Base-by-base conservation (phyloP, 2,888 invertebrate genomes). In the Stegana nigrithorax region DNA sequence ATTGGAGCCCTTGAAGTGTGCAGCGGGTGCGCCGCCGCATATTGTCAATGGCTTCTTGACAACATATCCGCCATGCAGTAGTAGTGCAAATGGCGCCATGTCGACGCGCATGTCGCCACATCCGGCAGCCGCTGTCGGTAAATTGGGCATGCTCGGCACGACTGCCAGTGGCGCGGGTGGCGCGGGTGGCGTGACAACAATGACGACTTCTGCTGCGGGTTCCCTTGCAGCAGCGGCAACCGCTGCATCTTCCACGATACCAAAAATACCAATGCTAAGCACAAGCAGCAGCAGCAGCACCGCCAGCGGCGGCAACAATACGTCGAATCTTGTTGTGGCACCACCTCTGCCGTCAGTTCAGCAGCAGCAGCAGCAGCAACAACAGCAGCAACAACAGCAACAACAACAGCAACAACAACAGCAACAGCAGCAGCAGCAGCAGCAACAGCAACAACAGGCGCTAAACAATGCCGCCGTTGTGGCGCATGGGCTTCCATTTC, bases 281-380 rank as follows among this genome's bases (percentile, higher is more conserved):
- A 44, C 12, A 21, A 47, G 45, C 45, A 10, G 8, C 39, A 39
- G n/a, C 39, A 39, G 14, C 39, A 12, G 39, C 39, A 39, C n/a
- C n/a, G 10, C n/a, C 39, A 4, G 7, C 14, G 14, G 14, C 51
- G 21, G 23, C 42, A 39, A 23, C 19, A n/a, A 25, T 51, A n/a
- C n/a, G n/a, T n/a, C n/a, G n/a, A n/a, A n/a, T n/a, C n/a, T n/a
- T n/a, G n/a, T n/a, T n/a, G n/a, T n/a, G n/a, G n/a, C n/a, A n/a
- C n/a, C 88, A 72, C 90, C 90, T 71, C 89, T 89, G 73, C 91
- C 91, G 70, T n/a, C 88, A 89, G 71, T n/a, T n/a, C n/a, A n/a
- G n/a, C n/a, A n/a, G n/a, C n/a, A n/a, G n/a, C n/a, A n/a, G n/a
- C n/a, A n/a, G n/a, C n/a, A 17, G 8, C 29, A 51, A 27, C 27